Percentiles rank a stretch among this genome's conserved stretches.
phyloP scores from a whole-genome alignment of 2,888 invertebrate species.

The Lasioglossum lativentre region DNA sequence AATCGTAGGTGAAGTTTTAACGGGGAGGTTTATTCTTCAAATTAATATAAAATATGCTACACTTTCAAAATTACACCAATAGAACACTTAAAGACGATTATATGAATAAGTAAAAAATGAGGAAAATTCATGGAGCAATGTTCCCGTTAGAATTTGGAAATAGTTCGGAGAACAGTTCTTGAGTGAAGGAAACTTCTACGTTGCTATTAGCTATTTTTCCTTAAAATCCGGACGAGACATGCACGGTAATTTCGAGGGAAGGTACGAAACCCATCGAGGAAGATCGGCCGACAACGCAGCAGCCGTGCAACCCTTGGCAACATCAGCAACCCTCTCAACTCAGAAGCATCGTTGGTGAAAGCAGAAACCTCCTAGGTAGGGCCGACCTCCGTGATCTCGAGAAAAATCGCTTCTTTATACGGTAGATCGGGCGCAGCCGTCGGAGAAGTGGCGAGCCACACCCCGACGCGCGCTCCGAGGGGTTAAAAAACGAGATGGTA shows the following conservation, averaged over 20 bases:
- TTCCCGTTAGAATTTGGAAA: not conserved
- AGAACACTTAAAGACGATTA: too few species aligned
- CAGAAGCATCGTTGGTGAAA: not conserved
- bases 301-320: not conserved
- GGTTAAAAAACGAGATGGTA: constrained; percentile 34
- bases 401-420: constrained; percentile 21
- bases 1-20: too few species aligned
- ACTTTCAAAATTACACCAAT: too few species aligned
- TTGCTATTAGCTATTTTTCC: not conserved
- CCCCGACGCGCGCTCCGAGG: constrained; percentile 34
- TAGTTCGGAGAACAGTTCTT: not conserved
- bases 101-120: too few species aligned
- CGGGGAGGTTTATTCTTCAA: too few species aligned
- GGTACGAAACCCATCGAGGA: not conserved
- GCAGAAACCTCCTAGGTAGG: not conserved
- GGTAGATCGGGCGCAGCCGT: constrained; percentile 16
- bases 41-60: too few species aligned
- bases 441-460: constrained; percentile 40
- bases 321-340: not conserved
- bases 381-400: not conserved
- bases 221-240: not conserved
- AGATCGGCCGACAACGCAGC: not conserved
- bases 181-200: not conserved
- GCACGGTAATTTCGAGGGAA: not conserved
- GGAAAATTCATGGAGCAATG: not conserved